phyloP scores from a whole-genome alignment of 92 coral and sea anemone genomes.

The Paragorgia papillata region DNA sequence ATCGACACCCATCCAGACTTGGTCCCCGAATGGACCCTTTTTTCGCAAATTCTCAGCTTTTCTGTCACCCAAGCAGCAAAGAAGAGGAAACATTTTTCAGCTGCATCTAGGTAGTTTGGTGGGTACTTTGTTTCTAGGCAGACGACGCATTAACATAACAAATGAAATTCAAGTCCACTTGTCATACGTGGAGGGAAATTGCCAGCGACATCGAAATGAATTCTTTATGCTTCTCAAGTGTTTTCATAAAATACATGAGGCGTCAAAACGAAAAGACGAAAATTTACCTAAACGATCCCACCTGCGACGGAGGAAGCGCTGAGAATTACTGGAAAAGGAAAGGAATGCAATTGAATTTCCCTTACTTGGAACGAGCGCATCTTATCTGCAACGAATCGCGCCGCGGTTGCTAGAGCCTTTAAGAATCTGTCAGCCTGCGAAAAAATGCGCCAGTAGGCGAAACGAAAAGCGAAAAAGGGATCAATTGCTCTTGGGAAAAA shows the following conservation, averaged over 20 bases:
- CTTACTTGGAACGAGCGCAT: neutral
- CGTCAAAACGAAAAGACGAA: neutral
- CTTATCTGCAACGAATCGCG: conserved; percentile 15
- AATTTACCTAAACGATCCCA: conserved; percentile 10
- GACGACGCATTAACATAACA: conserved; percentile 32
- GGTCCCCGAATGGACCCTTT: too few relatives aligned
- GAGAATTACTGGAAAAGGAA: conserved; percentile 29
- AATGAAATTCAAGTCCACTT: conserved; percentile 14
- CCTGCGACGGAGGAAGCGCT: conserved; percentile 5
- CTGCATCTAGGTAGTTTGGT: conserved; percentile 20
- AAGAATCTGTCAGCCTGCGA: conserved; percentile 4
- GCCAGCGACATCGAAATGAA: conserved; percentile 11
- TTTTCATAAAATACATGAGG: neutral
- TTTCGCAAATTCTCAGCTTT: too few relatives aligned
- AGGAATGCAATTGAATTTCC: conserved; percentile 18
- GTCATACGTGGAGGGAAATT: conserved; percentile 28
- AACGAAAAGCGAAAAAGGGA: neutral
- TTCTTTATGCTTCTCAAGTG: conserved; percentile 8
- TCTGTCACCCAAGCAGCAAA: neutral
- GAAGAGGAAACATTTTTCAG: neutral
- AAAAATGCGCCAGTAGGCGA: neutral
- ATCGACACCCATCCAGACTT: too few relatives aligned
- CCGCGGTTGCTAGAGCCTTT: conserved; percentile 10
- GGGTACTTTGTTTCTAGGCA: conserved; percentile 18
- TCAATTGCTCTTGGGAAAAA: neutral